Conservation (phyloP, 2,797 vertebrate genomes). For the Odontamblyopus lacepedii region DNA sequence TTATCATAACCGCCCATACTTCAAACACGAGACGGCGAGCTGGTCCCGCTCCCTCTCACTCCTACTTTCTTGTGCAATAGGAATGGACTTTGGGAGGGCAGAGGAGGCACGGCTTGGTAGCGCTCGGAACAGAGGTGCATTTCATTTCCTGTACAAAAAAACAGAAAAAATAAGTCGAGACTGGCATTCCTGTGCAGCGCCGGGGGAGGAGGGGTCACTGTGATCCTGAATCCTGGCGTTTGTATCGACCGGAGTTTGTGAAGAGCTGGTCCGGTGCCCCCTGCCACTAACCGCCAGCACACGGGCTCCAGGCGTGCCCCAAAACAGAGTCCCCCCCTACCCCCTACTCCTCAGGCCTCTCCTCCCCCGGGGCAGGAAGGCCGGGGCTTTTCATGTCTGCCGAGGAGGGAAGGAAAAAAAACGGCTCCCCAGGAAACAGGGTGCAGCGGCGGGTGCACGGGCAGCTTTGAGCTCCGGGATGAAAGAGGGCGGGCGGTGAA, state of each 20-base stretch:
- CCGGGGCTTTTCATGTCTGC: constrained; percentile 83
- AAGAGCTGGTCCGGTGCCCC: constrained; percentile 77
- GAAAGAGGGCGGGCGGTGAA: constrained; percentile 80
- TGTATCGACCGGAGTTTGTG: constrained; percentile 81
- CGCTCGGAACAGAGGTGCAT: constrained; percentile 83
- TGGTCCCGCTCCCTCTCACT: constrained; percentile 45
- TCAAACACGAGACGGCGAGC: constrained; percentile 74
- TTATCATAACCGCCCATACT: constrained; percentile 89
- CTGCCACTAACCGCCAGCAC: constrained; percentile 45
- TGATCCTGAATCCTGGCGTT: constrained; percentile 83
- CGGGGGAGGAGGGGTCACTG: constrained; percentile 74
- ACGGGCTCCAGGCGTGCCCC: constrained; percentile 47
- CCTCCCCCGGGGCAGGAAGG: constrained; percentile 83
- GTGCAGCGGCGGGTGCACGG: constrained; percentile 61
- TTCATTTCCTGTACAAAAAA: constrained; percentile 82
- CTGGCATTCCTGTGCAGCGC: constrained; percentile 81
- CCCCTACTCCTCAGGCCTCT: constrained; percentile 55
- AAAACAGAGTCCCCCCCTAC: constrained; percentile 13
- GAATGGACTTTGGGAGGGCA: constrained; percentile 39
- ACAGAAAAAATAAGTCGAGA: constrained; percentile 58
- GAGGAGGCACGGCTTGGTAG: constrained; percentile 49
- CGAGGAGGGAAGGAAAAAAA: constrained; percentile 81
- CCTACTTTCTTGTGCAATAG: constrained; percentile 36
- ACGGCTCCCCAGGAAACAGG: constrained; percentile 85
- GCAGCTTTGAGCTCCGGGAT: constrained; percentile 84